Base-by-base conservation (phyloP, 2,888 invertebrate species). In the Orgyia antiqua region DNA sequence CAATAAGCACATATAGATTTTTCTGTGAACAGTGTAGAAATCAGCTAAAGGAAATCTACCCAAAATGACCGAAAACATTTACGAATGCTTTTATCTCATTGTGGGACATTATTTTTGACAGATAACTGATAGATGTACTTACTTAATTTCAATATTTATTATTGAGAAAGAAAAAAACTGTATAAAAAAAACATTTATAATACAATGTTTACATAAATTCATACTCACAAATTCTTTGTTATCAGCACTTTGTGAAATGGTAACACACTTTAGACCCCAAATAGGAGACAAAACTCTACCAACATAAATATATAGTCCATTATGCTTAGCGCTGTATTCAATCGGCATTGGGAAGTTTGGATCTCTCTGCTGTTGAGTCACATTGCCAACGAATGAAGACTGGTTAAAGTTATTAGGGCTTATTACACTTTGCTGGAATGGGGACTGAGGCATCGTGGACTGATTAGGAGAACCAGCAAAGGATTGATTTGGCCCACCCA, bases 271-370 rank as follows among this genome's bases (percentile, higher is more conserved):
- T 44, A 91, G 79, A 52, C 91, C 92, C 99, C 99, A 99, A 42
- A 99, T 88, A 0, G 96, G 94, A 15, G 95, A 87, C 10, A 99
- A 79, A 50, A 99, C 93, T 49, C 98, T 89, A 11, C 94, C 92
- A 8, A 98, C 91, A 65, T 96, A 97, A 23, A 97, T 88, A 76
- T 97, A 99, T 5, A 99, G 88, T 0, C 97, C 97, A 64, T 97
- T 95, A 68, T 98, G 98, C 67, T 96, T 96, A 0, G 95, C 91
- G 0, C 84, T 87, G 42, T 74, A 87, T 55, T 84, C 89, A 44
- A 80, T 49, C 65, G 84, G 79, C 52, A 86, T 40, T 24, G 78
- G 70, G 49, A 71, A 69, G 62, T 72, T 66, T 29, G 77, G 55
- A 42, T 87, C 68, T 56, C 70, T 61, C 42, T 66, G 68, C 42